These are phyloP conservation scores for Drosophila paracracens DNA, from an alignment of 2,888 invertebrate species.

Conservation along the genomic window DNA sequence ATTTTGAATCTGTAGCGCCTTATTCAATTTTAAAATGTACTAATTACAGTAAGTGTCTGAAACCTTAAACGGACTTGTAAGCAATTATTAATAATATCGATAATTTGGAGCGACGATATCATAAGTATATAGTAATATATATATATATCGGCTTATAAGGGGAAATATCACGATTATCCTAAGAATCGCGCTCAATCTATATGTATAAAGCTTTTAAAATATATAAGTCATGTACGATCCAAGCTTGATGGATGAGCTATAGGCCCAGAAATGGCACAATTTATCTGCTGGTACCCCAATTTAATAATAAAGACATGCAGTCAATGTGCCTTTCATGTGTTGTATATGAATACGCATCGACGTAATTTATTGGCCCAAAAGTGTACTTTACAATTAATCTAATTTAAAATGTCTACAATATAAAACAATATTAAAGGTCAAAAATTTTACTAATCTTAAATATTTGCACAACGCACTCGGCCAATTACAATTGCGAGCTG, in stretches of 20 bases:
- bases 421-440: conserved; percentile 69
- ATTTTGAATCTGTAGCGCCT: background rate
- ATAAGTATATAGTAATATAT: no score
- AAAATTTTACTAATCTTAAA: conserved; percentile 77
- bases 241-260: no score
- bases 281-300: no score
- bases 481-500: conserved; percentile 54
- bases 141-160: background rate
- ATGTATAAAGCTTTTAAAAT: background rate
- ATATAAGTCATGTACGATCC: background rate
- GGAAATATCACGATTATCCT: background rate
- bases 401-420: conserved; percentile 66
- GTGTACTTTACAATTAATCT: conserved; percentile 67
- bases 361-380: conserved; percentile 58
- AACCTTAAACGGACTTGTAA: background rate
- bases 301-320: background rate
- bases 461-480: conserved; percentile 80
- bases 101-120: background rate
- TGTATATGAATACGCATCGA: conserved; percentile 43
- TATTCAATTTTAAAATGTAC: background rate
- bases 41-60: background rate
- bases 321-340: background rate
- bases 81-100: background rate
- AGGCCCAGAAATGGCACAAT: no score
- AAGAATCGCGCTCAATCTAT: background rate